Percentiles rank a stretch among this genome's conserved stretches.
phyloP scores from a whole-genome alignment of 1,140 invertebrate genomes.

The Dinoponera quadriceps region DNA sequence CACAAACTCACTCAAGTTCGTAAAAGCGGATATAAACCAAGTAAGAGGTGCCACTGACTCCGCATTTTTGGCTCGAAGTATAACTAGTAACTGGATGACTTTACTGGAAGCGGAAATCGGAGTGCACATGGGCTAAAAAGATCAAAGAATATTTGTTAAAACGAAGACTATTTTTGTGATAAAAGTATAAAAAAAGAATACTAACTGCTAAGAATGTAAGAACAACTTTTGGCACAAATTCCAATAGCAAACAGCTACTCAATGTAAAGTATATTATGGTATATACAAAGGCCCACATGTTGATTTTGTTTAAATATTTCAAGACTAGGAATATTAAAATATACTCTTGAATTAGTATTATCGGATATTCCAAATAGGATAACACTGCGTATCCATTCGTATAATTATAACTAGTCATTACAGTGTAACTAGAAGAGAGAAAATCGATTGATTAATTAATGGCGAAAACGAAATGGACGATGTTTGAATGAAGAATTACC shows the following conservation, averaged over 20 bases:
- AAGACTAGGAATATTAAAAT: slow-evolving; percentile 89
- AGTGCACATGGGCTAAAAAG: slow-evolving; percentile 88
- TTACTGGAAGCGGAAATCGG: slow-evolving; percentile 90
- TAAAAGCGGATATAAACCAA: slow-evolving; percentile 90
- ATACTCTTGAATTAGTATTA: slow-evolving; percentile 89
- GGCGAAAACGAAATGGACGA: not conserved
- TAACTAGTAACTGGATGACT: slow-evolving; percentile 88
- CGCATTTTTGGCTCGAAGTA: slow-evolving; percentile 87
- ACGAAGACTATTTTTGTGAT: not conserved
- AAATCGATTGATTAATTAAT: slow-evolving; percentile 22
- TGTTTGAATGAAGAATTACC: slow-evolving; percentile 83
- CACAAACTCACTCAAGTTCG: slow-evolving; percentile 88
- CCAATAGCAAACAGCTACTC: slow-evolving; percentile 84
- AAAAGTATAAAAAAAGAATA: slow-evolving; percentile 62
- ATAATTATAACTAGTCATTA: slow-evolving; percentile 90
- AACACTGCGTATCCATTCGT: slow-evolving; percentile 89
- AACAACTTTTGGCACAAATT: slow-evolving; percentile 86
- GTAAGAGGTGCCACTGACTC: slow-evolving; percentile 89
- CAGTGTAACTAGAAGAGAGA: slow-evolving; percentile 88
- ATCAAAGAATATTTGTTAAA: slow-evolving; percentile 18
- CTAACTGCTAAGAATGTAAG: slow-evolving; percentile 88
- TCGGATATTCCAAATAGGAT: slow-evolving; percentile 91
- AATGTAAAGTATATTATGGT: slow-evolving; percentile 85
- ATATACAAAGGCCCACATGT: slow-evolving; percentile 79
- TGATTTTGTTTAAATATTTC: slow-evolving; percentile 86